Base-by-base conservation (phyloP, 1,140 invertebrate genomes). In the Melitaea cinxia region DNA sequence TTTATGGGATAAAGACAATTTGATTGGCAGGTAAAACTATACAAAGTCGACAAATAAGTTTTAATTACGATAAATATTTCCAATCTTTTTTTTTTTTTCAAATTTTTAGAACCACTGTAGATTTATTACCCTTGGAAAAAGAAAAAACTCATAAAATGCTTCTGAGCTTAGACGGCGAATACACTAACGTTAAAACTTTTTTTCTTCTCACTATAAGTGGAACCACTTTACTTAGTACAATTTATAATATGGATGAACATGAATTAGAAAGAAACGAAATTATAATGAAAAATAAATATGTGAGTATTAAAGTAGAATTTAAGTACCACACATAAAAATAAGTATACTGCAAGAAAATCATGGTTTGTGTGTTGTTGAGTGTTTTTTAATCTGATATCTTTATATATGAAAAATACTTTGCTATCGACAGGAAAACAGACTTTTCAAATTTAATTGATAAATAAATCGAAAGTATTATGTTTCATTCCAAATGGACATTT, bases 161-260 rank as follows among this genome's bases (percentile, higher is more conserved):
- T 42, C 56, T 85, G 21, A 72, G 77, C 21, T 61, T 87, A 30
- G 78, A 83, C 15, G 69, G 65, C 12, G 68, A 77, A 33, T 23
- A 39, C 50, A 21, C 93, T 93, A 66, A 93, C 98, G 50, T 96
- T 95, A 93, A 94, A 65, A 93, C 99, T 45, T 96, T 96, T 81
- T 90, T 99, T 6, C 91, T 99, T 59, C 88, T 99, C 0, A 99
- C 98, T 0, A 98, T 98, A 14, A 98, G 96, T 69, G 98, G 97
- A 0, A 98, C 96, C 0, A 95, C 96, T 0, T 94, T 96, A 0
- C 94, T 93, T 2, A 96, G 98, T 82, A 96, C 96, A 1, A 95
- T 97, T 45, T 95, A 95, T 12, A 97, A 97, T 88, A 91, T 98
- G 21, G 94, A 95, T 7, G 94, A 94, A 95, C n/a, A 15, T 23